Evolutionary conservation across 1,140 invertebrate species (phyloP).

Genomic region (Cotesia typhae): DNA sequence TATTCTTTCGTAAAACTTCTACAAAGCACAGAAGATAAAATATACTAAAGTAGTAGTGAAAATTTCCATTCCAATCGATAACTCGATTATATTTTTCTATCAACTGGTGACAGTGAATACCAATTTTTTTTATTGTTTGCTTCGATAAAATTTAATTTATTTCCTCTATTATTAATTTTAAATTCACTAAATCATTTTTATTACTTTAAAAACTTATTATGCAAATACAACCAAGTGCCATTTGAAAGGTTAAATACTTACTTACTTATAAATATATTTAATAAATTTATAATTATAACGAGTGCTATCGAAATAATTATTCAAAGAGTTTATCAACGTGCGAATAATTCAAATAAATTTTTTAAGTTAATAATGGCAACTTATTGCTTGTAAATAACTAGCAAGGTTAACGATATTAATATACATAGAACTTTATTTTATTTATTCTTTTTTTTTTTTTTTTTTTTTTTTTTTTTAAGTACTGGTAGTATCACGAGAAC

Average conservation of each 20-base stretch:
- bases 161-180: neutral
- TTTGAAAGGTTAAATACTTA: too few relatives aligned
- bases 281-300: neutral
- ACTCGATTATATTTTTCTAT: neutral
- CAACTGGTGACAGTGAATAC: conserved; percentile 5
- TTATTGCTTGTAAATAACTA: conserved; percentile 7
- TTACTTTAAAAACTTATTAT: neutral
- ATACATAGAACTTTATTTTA: conserved; percentile 20
- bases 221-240: neutral
- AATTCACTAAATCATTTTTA: neutral
- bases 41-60: neutral
- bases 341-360: conserved; percentile 4
- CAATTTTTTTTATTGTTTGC: conserved; percentile 15
- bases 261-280: too few relatives aligned
- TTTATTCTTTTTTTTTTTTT: neutral
- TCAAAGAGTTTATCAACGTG: neutral
- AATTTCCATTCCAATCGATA: conserved; percentile 26
- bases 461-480: neutral
- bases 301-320: conserved; percentile 15
- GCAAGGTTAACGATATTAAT: conserved; percentile 20
- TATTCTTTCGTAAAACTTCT: neutral
- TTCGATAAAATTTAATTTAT: conserved; percentile 7
- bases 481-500: conserved; percentile 25
- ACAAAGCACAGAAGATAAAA: neutral
- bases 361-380: neutral